Conservation (phyloP, 1,140 invertebrate species). For the Bombus polaris region DNA sequence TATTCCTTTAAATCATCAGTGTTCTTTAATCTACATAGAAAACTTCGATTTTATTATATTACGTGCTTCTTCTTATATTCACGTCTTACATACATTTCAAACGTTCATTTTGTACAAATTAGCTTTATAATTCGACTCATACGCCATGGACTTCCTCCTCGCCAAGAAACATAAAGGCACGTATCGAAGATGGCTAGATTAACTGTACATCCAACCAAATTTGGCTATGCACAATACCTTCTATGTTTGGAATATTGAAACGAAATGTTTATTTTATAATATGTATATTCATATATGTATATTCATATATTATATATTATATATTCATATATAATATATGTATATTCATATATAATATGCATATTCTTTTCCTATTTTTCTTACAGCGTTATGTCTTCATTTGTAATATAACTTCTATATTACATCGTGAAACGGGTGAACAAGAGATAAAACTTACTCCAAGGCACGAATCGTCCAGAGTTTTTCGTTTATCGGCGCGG, state of each 20-base stretch:
- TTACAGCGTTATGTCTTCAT: not conserved
- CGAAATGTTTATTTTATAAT: not conserved
- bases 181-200: conserved; percentile 8
- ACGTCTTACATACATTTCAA: not conserved
- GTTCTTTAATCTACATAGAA: not conserved
- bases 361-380: too few relatives aligned
- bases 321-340: too few relatives aligned
- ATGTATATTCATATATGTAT: too few relatives aligned
- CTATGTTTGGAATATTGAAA: conserved; percentile 26
- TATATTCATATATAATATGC: too few relatives aligned
- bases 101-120: not conserved
- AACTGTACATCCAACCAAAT: conserved; percentile 32
- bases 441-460: conserved; percentile 82
- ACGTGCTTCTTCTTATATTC: not conserved
- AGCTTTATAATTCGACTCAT: conserved; percentile 34
- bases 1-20: not conserved
- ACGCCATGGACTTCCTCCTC: conserved; percentile 30
- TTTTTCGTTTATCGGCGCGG: conserved; percentile 83
- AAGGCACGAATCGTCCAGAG: conserved; percentile 87
- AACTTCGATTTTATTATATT: not conserved
- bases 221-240: conserved; percentile 18
- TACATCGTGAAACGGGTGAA: not conserved
- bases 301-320: too few relatives aligned
- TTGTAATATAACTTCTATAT: not conserved
- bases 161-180: conserved; percentile 14